These are phyloP conservation scores for Telenomus remus DNA, from an alignment of 1,140 invertebrate species.

Conservation along the genomic window DNA sequence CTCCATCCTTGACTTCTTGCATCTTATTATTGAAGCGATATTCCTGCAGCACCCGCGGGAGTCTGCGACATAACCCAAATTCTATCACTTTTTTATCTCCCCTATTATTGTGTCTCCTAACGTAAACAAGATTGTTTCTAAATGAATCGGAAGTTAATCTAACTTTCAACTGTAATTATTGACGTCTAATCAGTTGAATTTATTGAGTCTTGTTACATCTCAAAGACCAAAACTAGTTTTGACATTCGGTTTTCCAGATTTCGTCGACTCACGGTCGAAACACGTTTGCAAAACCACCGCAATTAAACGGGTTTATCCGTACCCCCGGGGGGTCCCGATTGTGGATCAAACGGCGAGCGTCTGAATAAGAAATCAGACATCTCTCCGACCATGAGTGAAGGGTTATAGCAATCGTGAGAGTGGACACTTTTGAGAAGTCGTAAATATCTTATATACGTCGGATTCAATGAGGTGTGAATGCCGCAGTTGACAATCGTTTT, in stretches of 20 bases:
- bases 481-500: slow-evolving; percentile 56
- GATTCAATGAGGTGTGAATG: slow-evolving; percentile 61
- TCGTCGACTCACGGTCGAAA: slow-evolving; percentile 40
- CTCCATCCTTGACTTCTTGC: slow-evolving; percentile 41
- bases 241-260: slow-evolving; percentile 25
- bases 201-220: too few species aligned
- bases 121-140: too few species aligned
- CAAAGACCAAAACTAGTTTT: slow-evolving; percentile 22
- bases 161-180: too few species aligned
- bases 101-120: slow-evolving; percentile 8
- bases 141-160: slow-evolving; percentile 53
- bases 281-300: slow-evolving; percentile 63
- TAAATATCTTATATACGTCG: slow-evolving; percentile 37
- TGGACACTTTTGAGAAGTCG: slow-evolving; percentile 45
- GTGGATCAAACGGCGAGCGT: slow-evolving; percentile 50
- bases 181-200: too few species aligned
- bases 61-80: slow-evolving; percentile 37
- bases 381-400: slow-evolving; percentile 55
- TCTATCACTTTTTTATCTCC: slow-evolving; percentile 17
- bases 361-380: slow-evolving; percentile 66
- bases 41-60: slow-evolving; percentile 27
- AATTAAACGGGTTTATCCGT: slow-evolving; percentile 72
- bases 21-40: slow-evolving; percentile 43
- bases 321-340: slow-evolving; percentile 64
- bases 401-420: slow-evolving; percentile 64